Evolutionary conservation across 2,797 vertebrate genomes (phyloP).

Genomic region (Bradypus variegatus): DNA sequence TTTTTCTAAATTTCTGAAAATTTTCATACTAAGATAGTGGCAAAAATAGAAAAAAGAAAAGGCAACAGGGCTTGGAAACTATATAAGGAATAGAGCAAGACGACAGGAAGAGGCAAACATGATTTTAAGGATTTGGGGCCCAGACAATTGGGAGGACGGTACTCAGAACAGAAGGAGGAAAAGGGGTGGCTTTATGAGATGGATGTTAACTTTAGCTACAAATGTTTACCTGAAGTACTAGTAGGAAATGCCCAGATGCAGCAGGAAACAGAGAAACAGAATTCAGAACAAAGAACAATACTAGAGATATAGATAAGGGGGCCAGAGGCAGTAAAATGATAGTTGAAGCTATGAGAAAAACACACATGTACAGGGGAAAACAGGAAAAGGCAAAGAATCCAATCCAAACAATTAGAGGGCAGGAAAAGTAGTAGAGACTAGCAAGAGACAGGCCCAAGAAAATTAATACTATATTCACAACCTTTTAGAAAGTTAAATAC

Average conservation of each 20-base stretch:
- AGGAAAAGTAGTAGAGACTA: background rate
- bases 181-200: background rate
- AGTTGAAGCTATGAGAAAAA: background rate
- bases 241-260: background rate
- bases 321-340: background rate
- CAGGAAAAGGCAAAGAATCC: background rate
- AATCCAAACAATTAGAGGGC: background rate
- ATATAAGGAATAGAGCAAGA: background rate
- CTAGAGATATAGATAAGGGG: background rate
- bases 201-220: background rate
- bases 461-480: background rate
- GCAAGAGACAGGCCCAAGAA: background rate
- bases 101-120: background rate
- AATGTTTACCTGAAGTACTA: background rate
- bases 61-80: background rate
- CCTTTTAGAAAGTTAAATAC: background rate
- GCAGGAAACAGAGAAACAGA: slow-evolving; percentile 5
- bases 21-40: background rate
- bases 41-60: background rate
- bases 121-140: background rate
- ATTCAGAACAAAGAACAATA: background rate
- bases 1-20: background rate
- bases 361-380: background rate
- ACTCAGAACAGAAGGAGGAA: background rate
- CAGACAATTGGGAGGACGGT: background rate